Conservation (phyloP, 2,797 vertebrate genomes). For the Ptychadena robeensis region DNA sequence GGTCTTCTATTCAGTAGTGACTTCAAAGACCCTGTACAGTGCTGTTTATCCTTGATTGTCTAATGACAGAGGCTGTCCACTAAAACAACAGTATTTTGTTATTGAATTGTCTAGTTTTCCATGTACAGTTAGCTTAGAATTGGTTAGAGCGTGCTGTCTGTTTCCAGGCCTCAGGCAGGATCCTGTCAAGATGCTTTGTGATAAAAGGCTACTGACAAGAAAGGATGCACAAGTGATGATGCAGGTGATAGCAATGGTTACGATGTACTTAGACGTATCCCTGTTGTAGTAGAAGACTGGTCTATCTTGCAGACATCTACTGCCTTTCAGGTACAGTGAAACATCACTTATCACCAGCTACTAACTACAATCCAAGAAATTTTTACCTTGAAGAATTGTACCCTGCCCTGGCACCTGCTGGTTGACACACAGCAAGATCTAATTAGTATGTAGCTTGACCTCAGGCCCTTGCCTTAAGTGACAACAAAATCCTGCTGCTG, state of each 20-base stretch:
- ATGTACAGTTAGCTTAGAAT: conserved; percentile 38
- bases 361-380: conserved; percentile 39
- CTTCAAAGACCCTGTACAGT: conserved; percentile 39
- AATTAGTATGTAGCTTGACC: conserved; percentile 35
- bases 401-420: conserved; percentile 36
- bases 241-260: conserved; percentile 38
- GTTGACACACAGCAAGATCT: conserved; percentile 32
- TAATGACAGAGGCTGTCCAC: conserved; percentile 23
- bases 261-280: conserved; percentile 5
- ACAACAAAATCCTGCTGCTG: conserved; percentile 6
- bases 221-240: conserved; percentile 14
- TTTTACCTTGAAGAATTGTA: neutral
- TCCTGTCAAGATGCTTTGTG: conserved; percentile 33
- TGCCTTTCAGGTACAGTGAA: conserved; percentile 24
- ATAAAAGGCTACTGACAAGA: conserved; percentile 43
- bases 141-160: conserved; percentile 24
- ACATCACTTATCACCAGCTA: conserved; percentile 50
- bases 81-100: conserved; percentile 45
- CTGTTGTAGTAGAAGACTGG: conserved; percentile 16
- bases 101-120: conserved; percentile 35
- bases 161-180: conserved; percentile 22
- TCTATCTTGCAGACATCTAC: conserved; percentile 32
- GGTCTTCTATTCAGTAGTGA: conserved; percentile 36
- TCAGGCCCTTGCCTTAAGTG: conserved; percentile 22
- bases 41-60: conserved; percentile 45